These are phyloP conservation scores for Lomographa bimaculata DNA, from an alignment of 2,888 invertebrate species.

Conservation along the genomic window DNA sequence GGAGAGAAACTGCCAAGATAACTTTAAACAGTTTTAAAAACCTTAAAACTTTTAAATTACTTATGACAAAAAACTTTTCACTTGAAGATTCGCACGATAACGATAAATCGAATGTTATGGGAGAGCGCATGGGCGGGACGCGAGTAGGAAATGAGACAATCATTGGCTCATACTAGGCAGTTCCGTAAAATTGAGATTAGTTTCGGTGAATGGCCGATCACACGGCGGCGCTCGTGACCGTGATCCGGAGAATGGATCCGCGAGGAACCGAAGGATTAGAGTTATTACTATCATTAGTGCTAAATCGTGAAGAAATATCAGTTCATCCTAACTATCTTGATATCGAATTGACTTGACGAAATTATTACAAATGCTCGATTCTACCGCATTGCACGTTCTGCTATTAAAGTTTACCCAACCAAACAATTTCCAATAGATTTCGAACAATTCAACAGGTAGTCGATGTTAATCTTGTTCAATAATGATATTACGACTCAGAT, in stretches of 20 bases:
- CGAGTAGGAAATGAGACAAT: conserved; percentile 32
- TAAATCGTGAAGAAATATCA: conserved; percentile 28
- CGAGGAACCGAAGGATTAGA: conserved; percentile 30
- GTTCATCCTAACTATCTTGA: conserved; percentile 1
- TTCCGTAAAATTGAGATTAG: conserved; percentile 56
- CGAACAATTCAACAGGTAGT: conserved; percentile 14
- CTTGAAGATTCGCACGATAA: conserved; percentile 10
- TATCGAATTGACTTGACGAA: conserved; percentile 4
- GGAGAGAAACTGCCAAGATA: conserved; percentile 38
- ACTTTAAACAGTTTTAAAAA: conserved; percentile 10
- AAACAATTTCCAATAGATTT: conserved; percentile 22
- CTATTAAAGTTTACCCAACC: conserved; percentile 24
- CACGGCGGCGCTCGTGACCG: conserved; percentile 53
- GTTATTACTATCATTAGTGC: conserved; percentile 33
- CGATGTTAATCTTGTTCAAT: conserved; percentile 10
- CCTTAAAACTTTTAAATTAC: conserved; percentile 13
- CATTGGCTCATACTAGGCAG: conserved; percentile 44
- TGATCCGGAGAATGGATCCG: conserved; percentile 40
- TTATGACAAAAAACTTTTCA: conserved; percentile 16
- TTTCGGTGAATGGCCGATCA: conserved; percentile 64
- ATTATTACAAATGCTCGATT: conserved; percentile 23
- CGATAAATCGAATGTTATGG: conserved; percentile 33
- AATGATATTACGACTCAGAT: conserved; percentile 5
- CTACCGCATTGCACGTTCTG: conserved; percentile 24
- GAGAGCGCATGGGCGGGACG: conserved; percentile 28